These are phyloP conservation scores for Coilia nasus DNA, from an alignment of 2,797 vertebrate genomes.

Conservation along the genomic window DNA sequence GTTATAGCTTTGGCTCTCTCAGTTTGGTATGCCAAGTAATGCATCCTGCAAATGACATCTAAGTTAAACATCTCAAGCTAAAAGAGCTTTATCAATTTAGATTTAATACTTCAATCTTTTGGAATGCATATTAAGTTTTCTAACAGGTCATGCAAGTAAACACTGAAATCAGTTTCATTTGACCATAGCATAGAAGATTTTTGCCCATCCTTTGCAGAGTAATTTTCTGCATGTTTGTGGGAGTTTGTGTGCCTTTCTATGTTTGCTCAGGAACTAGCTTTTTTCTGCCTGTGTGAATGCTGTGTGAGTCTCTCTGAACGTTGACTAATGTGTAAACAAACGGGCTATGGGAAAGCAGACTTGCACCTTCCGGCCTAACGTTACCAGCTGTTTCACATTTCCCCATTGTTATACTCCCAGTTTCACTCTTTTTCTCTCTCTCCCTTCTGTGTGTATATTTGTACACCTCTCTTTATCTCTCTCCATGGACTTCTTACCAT, in stretches of 20 bases:
- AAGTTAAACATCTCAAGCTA: neutral
- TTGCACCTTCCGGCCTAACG: neutral
- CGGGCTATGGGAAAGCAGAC: neutral
- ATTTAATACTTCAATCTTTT: neutral
- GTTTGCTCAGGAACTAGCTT: neutral
- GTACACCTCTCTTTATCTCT: neutral
- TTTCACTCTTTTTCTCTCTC: neutral
- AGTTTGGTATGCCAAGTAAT: neutral
- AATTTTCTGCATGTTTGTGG: neutral
- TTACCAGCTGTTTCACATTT: neutral
- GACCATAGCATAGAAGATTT: neutral
- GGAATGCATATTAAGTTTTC: neutral
- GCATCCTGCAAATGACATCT: neutral
- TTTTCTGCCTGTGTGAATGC: neutral
- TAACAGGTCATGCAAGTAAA: neutral
- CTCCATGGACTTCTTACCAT: neutral
- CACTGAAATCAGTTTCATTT: neutral
- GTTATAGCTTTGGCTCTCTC: neutral
- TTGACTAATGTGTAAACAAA: slow-evolving; percentile 27
- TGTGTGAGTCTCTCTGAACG: neutral
- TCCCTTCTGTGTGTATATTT: neutral
- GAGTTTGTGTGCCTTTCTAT: slow-evolving; percentile 18
- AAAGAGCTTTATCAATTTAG: neutral
- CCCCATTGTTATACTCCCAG: neutral
- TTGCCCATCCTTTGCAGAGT: neutral